A percentile compares a stretch with the other conserved stretches of the same genome.
phyloP scores from a whole-genome alignment of 2,797 vertebrate genomes.

The Cyclura pinguis region DNA sequence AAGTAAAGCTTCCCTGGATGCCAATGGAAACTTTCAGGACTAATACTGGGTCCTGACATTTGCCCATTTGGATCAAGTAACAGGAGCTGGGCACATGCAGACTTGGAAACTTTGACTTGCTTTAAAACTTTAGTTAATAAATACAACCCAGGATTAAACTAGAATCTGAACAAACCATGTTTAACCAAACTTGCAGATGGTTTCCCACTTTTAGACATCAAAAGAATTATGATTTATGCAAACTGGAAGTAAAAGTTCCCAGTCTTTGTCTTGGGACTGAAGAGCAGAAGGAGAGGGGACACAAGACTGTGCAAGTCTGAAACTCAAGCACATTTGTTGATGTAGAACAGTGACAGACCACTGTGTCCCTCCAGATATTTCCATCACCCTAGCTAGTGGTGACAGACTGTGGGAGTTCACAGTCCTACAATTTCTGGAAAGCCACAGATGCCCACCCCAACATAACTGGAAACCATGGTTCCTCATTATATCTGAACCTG shows the following conservation, averaged over 20 bases:
- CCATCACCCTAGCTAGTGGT: background rate
- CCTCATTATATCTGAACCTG: background rate
- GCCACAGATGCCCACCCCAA: background rate
- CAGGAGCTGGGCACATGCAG: background rate
- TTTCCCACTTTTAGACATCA: background rate
- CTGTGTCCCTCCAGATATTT: background rate
- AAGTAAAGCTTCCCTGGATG: background rate
- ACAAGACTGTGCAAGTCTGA: background rate
- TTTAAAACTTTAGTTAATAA: background rate
- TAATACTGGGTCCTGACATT: background rate
- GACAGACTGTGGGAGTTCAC: background rate
- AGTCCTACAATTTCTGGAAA: too few species aligned
- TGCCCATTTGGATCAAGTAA: background rate
- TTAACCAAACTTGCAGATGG: too few species aligned
- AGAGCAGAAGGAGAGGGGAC: background rate
- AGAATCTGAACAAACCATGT: background rate
- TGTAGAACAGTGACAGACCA: background rate
- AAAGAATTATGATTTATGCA: background rate
- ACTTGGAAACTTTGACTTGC: rapidly evolving
- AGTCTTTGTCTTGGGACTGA: background rate
- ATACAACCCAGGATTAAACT: background rate
- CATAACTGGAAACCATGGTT: background rate
- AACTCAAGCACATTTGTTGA: rapidly evolving
- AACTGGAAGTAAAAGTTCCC: background rate
- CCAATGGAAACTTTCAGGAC: background rate